Conservation (phyloP, 2,888 invertebrate genomes). For the Villa cingulata region DNA sequence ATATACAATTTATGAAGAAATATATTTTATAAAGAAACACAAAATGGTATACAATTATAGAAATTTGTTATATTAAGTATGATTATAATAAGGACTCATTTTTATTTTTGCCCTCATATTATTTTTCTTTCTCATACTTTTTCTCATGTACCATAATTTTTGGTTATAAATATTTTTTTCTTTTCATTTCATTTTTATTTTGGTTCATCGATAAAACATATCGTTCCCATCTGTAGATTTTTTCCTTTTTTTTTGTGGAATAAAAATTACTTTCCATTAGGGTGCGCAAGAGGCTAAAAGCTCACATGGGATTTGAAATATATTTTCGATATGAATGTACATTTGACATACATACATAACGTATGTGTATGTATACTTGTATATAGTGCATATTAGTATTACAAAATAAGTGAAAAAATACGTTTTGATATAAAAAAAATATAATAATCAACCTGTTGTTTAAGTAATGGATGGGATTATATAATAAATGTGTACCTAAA, state of each 20-base stretch:
- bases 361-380: too few relatives aligned
- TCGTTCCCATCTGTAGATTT: slow-evolving; percentile 7
- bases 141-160: too few relatives aligned
- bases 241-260: too few relatives aligned
- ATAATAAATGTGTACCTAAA: slow-evolving; percentile 7
- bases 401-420: too few relatives aligned
- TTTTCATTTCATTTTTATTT: too few relatives aligned
- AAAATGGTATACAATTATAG: slow-evolving; percentile 1
- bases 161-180: too few relatives aligned
- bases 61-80: slow-evolving; percentile 5
- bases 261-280: slow-evolving; percentile 7
- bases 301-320: background rate
- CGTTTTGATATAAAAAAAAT: too few relatives aligned
- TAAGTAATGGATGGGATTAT: slow-evolving; percentile 3
- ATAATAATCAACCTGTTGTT: slow-evolving; percentile 9
- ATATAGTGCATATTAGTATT: too few relatives aligned
- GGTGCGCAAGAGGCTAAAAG: slow-evolving; percentile 8
- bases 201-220: slow-evolving; percentile 4
- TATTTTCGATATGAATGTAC: too few relatives aligned
- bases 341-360: too few relatives aligned
- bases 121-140: too few relatives aligned
- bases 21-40: slow-evolving; percentile 7
- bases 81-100: slow-evolving; percentile 1
- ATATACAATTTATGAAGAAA: slow-evolving; percentile 4
- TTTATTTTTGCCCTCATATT: too few relatives aligned